Evolutionary conservation across 2,888 invertebrate species (phyloP).

Genomic region (Diplolepis rosae): DNA sequence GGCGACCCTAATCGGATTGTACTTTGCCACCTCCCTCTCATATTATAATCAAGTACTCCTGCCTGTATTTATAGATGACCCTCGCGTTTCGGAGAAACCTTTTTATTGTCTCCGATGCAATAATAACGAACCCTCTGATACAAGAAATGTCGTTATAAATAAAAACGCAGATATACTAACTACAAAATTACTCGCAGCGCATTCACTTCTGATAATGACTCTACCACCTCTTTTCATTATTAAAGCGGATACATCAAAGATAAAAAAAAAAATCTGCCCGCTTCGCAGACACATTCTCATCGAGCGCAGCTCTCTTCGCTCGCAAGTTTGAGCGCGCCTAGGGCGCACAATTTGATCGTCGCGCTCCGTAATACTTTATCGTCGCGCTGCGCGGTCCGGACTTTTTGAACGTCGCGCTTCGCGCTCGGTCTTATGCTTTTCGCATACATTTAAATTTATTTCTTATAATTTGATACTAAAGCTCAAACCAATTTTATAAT

Average conservation of each 20-base stretch:
- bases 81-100: slow-evolving; percentile 10
- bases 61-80: neutral
- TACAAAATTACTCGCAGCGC: neutral
- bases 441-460: too few species aligned
- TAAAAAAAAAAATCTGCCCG: too few species aligned
- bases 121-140: slow-evolving; percentile 21
- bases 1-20: slow-evolving; percentile 1
- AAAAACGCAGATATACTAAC: slow-evolving; percentile 18
- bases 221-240: slow-evolving; percentile 10
- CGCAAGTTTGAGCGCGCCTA: too few species aligned
- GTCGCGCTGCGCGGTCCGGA: too few species aligned
- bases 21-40: neutral
- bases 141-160: slow-evolving; percentile 21
- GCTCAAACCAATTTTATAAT: too few species aligned
- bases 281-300: too few species aligned
- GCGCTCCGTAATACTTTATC: too few species aligned
- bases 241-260: neutral
- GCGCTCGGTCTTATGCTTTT: too few species aligned
- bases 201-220: slow-evolving; percentile 10
- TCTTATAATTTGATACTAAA: too few species aligned
- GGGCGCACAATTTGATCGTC: too few species aligned
- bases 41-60: neutral
- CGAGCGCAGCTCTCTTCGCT: too few species aligned
- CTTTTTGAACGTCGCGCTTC: too few species aligned
- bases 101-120: slow-evolving; percentile 16